Evolutionary conservation across 2,797 vertebrate genomes (phyloP), one percentile per base, ranked within the genome.

Genomic region (Fistularia commersonii): DNA sequence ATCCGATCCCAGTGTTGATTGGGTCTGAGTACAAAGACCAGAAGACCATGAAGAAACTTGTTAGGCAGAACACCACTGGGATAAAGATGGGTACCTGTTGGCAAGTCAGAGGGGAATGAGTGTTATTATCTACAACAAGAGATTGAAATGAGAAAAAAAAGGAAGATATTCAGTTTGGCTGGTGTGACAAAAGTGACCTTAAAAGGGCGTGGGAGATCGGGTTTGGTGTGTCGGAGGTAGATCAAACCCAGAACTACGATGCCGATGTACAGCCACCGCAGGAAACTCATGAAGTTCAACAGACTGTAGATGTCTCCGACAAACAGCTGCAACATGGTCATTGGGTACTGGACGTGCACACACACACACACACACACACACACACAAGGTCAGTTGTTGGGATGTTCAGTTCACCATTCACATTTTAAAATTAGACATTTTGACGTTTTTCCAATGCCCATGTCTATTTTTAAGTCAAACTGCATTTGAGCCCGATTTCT

Each of bases 181-280:
- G 23, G 33, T 59, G 57, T 38, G 43, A 5, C 23, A 34, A 39
- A 8, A 37, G 63, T 69, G 11, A 98, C 97, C 95, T 96, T 98
- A 84, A 99, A 99, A 73, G 97, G 95, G 38, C 97, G 94, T 66
- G 87, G 93, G 83, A 98, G 92, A 77, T 96, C 92, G 6, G 96
- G 96, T 47, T 88, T 88, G 41, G 91, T 98, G 72, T 94, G 94
- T 77, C 96, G 87, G 45, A 98, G 88, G 88, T 96, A 98, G 79
- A 99, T 93, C 70, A 98, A 87, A 35, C 96, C 97, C 33, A 93
- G 80, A 43, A 98, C 95, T 15, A 91, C 93, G 40, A 98, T 76
- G n/a, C 95, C 97, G 61, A 99, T 98, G 86, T 97, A 97, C 68
- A 98, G 87, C 96, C 95, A 98, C 52, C 97, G 93, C 81, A 93